Base-by-base conservation (phyloP, 2,888 invertebrate species). In the Patella ulyssiponensis region DNA sequence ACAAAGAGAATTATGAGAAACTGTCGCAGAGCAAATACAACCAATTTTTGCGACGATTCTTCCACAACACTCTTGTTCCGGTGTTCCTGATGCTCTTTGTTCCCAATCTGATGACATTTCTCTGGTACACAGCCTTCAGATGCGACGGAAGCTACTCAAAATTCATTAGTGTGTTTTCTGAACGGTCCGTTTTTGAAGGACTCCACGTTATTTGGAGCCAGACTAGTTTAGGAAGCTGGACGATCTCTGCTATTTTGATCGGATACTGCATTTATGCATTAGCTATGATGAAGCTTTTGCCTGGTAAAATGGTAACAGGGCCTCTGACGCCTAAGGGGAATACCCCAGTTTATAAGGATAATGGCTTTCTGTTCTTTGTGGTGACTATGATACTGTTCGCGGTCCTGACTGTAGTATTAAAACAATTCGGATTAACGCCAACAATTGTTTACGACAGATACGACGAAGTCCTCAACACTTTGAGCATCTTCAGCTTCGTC, bases 301-400 rank as follows among this genome's bases (percentile, higher is more conserved):
- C 91, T 3, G 92, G 92, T n/a, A 90, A 91, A 69, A 88, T 84
- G 15, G 92, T 91, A 69, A 77, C 87, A 54, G 93, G 93, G 3
- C 93, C 93, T 0, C 86, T 91, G 5, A 93, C 93, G 0, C 88
- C 90, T 11, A 92, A 92, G 78, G 93, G 93, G 20, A 91, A 92
- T 81, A 86, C 89, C 12, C 93, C 93, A 0, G 83, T 86, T 3
- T 93, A 93, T 84, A 88, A 88, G 81, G 93, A 92, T 81, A 93
- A 93, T 85, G 94, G 94, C 2, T 92, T 93, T 84, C 77, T 87
- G 54, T 93, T 92, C 86, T 93, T 92, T 84, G 78, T 91, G n/a
- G 88, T 91, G 17, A 92, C 92, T 9, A 86, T 93, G 81, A 76
- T 83, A 12, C 85, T 89, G 2, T 92, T 92, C 80, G 82, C 86